Evolutionary conservation across 2,888 invertebrate genomes (phyloP), one percentile per base, ranked within the genome.

Genomic region (Fabriciana adippe): DNA sequence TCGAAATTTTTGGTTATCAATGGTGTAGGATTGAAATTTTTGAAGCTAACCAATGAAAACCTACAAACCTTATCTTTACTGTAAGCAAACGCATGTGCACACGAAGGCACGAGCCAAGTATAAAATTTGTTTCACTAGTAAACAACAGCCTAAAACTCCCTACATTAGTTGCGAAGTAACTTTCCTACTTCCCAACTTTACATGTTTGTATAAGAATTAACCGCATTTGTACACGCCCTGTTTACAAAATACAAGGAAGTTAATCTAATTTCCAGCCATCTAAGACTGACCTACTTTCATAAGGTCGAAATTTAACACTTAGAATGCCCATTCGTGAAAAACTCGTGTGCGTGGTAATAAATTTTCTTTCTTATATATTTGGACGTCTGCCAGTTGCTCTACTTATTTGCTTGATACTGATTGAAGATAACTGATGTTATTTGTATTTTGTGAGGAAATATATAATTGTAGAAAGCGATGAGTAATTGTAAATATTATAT

Each of bases 381-480:
- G 73, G 72, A 72, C 16, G n/a, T 26, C 15, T 64, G 74, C 74
- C 75, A 75, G 64, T 63, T 65, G 72, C 48, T 67, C 72, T 67
- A 72, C 69, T 68, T 72, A 67, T 66, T 54, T 62, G 62, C 55
- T 64, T 68, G 41, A 68, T 71, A 61, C 68, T 64, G 66, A 69
- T 71, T 67, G 64, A 48, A 59, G 60, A 61, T 66, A 66, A 66
- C 66, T 48, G 50, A 61, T 31, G 60, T 55, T 66, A 60, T 61
- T 66, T 63, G 45, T 63, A 54, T 63, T 53, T 45, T 45, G 15
- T 11, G 6, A 54, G 45, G 21, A 54, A 63, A 51, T 51, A 50
- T 35, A 61, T 51, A 61, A 51, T 51, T 61, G 50, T 35, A 14
- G 16, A 41, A 26, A 14, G 50, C 14, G 35, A 51, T 51, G 18